phyloP scores from a whole-genome alignment of 1,140 invertebrate genomes.

The Brachionus plicatilis region DNA sequence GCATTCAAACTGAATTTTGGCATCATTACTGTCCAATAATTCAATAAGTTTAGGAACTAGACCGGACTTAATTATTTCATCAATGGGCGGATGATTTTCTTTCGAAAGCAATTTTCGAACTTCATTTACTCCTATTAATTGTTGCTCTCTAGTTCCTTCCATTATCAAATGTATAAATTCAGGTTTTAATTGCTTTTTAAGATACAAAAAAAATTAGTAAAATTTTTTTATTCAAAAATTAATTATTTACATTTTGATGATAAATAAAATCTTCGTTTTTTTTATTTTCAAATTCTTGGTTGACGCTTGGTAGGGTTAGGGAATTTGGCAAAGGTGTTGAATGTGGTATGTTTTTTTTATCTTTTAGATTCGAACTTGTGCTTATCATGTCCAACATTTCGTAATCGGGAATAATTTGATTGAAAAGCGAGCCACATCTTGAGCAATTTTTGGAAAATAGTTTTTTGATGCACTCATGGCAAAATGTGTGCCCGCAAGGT shows the following conservation, averaged over 20 bases:
- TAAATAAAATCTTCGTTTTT: not conserved
- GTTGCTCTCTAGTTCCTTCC: conserved; percentile 28
- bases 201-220: not conserved
- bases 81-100: conserved; percentile 44
- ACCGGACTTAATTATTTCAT: conserved; percentile 44
- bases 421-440: not conserved
- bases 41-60: conserved; percentile 43
- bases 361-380: not conserved
- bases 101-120: conserved; percentile 43
- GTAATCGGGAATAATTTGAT: conserved; percentile 29
- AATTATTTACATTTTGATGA: not conserved
- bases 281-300: not conserved
- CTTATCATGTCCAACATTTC: conserved; percentile 8
- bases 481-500: conserved; percentile 34
- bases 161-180: conserved; percentile 32
- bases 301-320: not conserved
- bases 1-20: conserved; percentile 62
- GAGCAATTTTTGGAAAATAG: not conserved
- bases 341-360: not conserved
- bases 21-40: conserved; percentile 47
- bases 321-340: not conserved
- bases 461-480: conserved; percentile 4
- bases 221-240: not conserved
- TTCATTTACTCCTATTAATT: conserved; percentile 42
- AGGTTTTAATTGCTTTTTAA: not conserved